phyloP scores from a whole-genome alignment of 2,888 invertebrate species.

The Drosophila paramelanica region DNA sequence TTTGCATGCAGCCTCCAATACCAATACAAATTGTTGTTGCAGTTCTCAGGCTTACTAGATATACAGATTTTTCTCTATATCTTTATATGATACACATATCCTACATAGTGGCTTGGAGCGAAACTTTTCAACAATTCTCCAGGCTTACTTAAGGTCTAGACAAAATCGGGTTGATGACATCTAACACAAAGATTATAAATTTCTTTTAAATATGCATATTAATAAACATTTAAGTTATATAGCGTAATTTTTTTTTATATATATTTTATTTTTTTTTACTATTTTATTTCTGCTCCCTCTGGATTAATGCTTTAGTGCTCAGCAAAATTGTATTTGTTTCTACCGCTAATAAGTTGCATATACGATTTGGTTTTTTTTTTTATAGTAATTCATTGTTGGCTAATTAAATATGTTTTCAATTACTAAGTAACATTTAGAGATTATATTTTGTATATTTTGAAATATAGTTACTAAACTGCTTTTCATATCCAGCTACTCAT shows the following conservation, averaged over 20 bases:
- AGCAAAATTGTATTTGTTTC: slow-evolving; percentile 53
- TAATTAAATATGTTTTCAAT: slow-evolving; percentile 34
- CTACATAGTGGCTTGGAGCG: neutral
- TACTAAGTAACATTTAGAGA: slow-evolving; percentile 43
- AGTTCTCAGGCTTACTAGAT: neutral
- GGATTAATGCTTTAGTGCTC: slow-evolving; percentile 59
- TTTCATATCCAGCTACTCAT: slow-evolving; percentile 22
- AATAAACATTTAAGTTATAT: slow-evolving; percentile 34
- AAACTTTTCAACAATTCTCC: slow-evolving; percentile 50
- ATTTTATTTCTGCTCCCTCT: slow-evolving; percentile 8
- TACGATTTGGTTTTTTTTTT: neutral
- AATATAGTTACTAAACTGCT: slow-evolving; percentile 32
- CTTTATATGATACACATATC: neutral
- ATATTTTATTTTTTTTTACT: slow-evolving; percentile 1
- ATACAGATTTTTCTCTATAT: neutral
- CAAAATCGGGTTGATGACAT: slow-evolving; percentile 45
- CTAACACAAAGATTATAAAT: slow-evolving; percentile 48
- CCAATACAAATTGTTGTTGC: slow-evolving; percentile 41
- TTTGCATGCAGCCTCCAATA: slow-evolving; percentile 77
- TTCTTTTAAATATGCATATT: slow-evolving; percentile 21
- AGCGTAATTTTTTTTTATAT: slow-evolving; percentile 1
- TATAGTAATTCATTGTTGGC: slow-evolving; percentile 7
- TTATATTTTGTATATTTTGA: slow-evolving; percentile 18
- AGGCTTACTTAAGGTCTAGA: slow-evolving; percentile 48
- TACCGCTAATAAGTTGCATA: slow-evolving; percentile 13